Evolutionary conservation across 2,797 vertebrate species (phyloP).

Genomic region (Emys orbicularis): DNA sequence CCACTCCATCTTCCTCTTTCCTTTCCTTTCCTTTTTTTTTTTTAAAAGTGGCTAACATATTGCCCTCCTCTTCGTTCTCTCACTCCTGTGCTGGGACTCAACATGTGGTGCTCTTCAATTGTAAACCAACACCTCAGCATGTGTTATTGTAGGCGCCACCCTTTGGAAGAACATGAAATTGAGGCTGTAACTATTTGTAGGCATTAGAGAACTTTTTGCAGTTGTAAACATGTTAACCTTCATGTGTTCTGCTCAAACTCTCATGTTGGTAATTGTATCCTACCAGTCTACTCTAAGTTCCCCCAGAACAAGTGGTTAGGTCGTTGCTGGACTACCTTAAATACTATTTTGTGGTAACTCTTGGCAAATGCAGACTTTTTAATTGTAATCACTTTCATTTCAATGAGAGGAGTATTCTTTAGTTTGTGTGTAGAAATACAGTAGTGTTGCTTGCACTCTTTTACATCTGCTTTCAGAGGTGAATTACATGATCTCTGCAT

Average conservation of each 20-base stretch:
- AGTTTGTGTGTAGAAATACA: not conserved
- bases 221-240: not conserved
- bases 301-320: conserved; percentile 3
- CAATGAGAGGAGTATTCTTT: not conserved
- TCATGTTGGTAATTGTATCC: not conserved
- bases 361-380: conserved; percentile 53
- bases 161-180: not conserved
- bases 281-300: not conserved
- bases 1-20: not conserved
- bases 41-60: not conserved
- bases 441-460: not conserved
- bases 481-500: not conserved
- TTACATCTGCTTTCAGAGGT: not conserved
- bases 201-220: not conserved
- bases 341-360: conserved; percentile 57
- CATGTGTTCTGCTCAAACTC: not conserved
- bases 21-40: not conserved
- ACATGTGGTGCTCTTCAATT: not conserved
- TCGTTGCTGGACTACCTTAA: not conserved
- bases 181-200: not conserved
- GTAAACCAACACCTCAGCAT: not conserved
- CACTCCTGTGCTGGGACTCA: not conserved
- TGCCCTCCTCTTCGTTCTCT: not conserved
- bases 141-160: not conserved
- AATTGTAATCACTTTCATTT: conserved; percentile 31